Base-by-base conservation (phyloP, 2,888 invertebrate species). In the Cheilosia vernalis region DNA sequence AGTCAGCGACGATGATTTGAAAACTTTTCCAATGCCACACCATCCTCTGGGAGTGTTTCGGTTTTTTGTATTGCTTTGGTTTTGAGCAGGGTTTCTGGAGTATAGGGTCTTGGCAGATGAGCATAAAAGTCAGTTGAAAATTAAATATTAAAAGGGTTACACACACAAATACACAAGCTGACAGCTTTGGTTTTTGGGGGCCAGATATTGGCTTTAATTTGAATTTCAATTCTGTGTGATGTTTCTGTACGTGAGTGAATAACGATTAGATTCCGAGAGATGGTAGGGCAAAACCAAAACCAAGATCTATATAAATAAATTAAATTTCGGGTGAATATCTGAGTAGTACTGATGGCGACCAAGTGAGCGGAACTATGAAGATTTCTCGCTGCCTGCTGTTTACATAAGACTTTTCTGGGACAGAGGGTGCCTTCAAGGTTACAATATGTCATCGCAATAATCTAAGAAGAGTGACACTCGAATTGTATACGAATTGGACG, bases 111-210 rank as follows among this genome's bases (percentile, higher is more conserved):
- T 15, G 21, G 44, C 6, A 37, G 21, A 40, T 37, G 27, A 53
- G 24, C 21, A 74, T 47, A 60, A 73, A 55, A 49, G 9, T 9
- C 53, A 77, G 10, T 37, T 77, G 58, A n/a, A 78, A 73, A 73
- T 83, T 56, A 78, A 83, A 83, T 83, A 78, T 83, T 83, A 78
- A 83, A 78, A 83, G 78, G 78, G 73, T 83, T 66, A 21, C 24
- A 24, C 13, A 21, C 7, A 19, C 4, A 27, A 6, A 51, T 5
- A 44, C 5, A 13, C 37, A 13, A 1, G 13, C 10, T 37, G 37
- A 13, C 3, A 78, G 66, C 67, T 49, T 78, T 61, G 72, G 83
- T 61, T 73, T 66, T 63, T 42, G 40, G 55, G 67, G 44, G 37
- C 37, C 37, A 37, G 49, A 67, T 78, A 77, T 78, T 78, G 83